Evolutionary conservation across 2,797 vertebrate genomes (phyloP).

Genomic region (Nannoperca australis): DNA sequence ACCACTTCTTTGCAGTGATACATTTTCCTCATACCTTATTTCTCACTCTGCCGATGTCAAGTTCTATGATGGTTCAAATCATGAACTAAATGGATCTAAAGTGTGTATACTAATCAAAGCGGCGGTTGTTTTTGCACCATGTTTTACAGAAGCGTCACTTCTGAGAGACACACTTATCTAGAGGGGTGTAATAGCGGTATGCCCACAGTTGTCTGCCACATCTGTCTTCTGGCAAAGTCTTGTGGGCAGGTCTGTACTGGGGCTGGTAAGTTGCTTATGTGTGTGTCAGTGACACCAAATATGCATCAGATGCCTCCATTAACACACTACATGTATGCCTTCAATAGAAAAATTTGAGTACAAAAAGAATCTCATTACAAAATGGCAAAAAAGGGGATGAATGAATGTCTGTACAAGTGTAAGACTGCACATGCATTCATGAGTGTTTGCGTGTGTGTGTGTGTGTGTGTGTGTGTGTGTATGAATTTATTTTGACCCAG

Average conservation of each 20-base stretch:
- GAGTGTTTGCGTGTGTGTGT: not conserved
- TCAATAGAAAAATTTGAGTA: not conserved
- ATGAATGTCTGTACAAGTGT: not conserved
- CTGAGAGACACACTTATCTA: conserved; percentile 22
- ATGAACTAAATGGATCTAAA: conserved; percentile 1
- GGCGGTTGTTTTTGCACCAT: not conserved
- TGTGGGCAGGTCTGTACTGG: conserved; percentile 20
- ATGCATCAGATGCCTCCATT: not conserved
- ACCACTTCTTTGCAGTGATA: not conserved
- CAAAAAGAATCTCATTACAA: not conserved
- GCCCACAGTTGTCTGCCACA: conserved; percentile 50
- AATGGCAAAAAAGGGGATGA: not conserved
- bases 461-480: conserved; percentile 10
- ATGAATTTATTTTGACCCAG: conserved; percentile 19
- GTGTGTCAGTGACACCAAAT: conserved; percentile 21
- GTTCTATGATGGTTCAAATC: conserved; percentile 12
- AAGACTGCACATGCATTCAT: not conserved
- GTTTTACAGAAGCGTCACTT: conserved; percentile 33
- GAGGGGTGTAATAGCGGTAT: not conserved
- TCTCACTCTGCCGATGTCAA: conserved; percentile 25
- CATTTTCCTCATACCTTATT: not conserved
- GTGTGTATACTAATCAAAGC: conserved; percentile 30
- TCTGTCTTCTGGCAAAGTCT: conserved; percentile 52
- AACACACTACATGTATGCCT: not conserved
- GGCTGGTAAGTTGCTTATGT: conserved; percentile 31